Base-by-base conservation (phyloP, 2,888 invertebrate species). In the Thecophora atra region DNA sequence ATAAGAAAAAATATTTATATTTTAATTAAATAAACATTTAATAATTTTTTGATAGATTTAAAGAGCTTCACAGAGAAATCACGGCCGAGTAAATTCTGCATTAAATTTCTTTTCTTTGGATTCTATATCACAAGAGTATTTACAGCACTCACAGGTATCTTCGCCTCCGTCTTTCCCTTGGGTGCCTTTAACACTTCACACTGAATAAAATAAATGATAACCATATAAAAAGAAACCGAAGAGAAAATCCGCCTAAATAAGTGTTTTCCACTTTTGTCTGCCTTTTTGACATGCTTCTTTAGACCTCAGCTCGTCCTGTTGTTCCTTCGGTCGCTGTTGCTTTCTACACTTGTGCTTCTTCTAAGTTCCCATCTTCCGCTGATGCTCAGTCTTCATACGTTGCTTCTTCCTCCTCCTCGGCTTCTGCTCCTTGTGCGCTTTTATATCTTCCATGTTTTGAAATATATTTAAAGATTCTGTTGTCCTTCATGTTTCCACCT, bases 251-350 rank as follows among this genome's bases (percentile, higher is more conserved):
- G 30, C 15, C 17, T 17, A 60, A 60, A 37, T 37, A 60, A 56
- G 56, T 56, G 26, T 56, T 28, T n/a, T 30, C 30, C 30, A 60
- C 26, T 37, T 60, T 60, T 30, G n/a, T n/a, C 37, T 60, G 60
- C 60, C 37, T 60, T 60, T 37, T 60, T 60, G 30, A 13, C 8
- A 30, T 60, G 19, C 17, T 60, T 30, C 15, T 30, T 37, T 37
- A n/a, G n/a, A n/a, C n/a, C n/a, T n/a, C n/a, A n/a, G n/a, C n/a
- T n/a, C n/a, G 37, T 8, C 37, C 37, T 52, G 5, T 6, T 52
- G 6, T 17, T 52, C 52, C 19, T 52, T 13, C 52, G 6, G 6
- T 2, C 1, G 19, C 17, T 19, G 1, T 6, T 37, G 11, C 63
- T 30, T 47, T 44, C 64, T 17, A 28, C 44, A 11, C 15, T 21